Evolutionary conservation across 92 coral and sea anemone genomes (phyloP).

Genomic region (Epizoanthus scotinus): DNA sequence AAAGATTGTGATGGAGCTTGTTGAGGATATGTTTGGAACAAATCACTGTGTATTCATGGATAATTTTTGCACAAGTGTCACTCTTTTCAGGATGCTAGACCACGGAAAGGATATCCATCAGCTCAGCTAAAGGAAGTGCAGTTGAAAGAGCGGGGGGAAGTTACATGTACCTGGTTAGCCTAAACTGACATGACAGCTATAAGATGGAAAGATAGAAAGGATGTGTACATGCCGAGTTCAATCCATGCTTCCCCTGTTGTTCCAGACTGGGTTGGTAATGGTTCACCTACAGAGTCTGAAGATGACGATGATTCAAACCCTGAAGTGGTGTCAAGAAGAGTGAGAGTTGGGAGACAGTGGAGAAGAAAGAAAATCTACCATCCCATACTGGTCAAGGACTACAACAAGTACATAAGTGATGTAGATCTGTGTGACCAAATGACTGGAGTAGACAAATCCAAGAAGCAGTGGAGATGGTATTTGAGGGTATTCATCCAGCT

Average conservation of each 20-base stretch:
- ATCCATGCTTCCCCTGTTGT: constrained; percentile 53
- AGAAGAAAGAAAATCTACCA: constrained; percentile 28
- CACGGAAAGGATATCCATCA: constrained; percentile 31
- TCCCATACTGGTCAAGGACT: constrained; percentile 48
- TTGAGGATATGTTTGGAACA: constrained; percentile 26
- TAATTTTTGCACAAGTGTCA: constrained; percentile 34
- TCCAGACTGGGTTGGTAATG: constrained; percentile 47
- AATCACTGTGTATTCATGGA: too few relatives aligned
- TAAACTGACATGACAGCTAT: neutral
- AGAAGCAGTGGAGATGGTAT: constrained; percentile 57
- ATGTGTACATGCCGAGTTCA: constrained; percentile 45
- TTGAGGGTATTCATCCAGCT: constrained; percentile 55
- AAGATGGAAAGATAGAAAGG: constrained; percentile 53
- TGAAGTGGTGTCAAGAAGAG: constrained; percentile 42
- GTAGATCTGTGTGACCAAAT: constrained; percentile 68
- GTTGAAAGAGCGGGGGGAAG: constrained; percentile 45
- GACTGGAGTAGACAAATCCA: constrained; percentile 53
- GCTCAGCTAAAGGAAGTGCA: constrained; percentile 47
- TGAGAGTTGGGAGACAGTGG: constrained; percentile 41
- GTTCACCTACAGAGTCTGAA: constrained; percentile 40
- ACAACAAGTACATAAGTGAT: constrained; percentile 64
- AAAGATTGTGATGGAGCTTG: constrained; percentile 46
- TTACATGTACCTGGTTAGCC: constrained; percentile 43
- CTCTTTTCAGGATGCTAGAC: constrained; percentile 43
- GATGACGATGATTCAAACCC: constrained; percentile 30